These are phyloP conservation scores for Ctenodactylus gundi DNA, from an alignment of 2,113 vertebrate genomes.

Conservation along the genomic window DNA sequence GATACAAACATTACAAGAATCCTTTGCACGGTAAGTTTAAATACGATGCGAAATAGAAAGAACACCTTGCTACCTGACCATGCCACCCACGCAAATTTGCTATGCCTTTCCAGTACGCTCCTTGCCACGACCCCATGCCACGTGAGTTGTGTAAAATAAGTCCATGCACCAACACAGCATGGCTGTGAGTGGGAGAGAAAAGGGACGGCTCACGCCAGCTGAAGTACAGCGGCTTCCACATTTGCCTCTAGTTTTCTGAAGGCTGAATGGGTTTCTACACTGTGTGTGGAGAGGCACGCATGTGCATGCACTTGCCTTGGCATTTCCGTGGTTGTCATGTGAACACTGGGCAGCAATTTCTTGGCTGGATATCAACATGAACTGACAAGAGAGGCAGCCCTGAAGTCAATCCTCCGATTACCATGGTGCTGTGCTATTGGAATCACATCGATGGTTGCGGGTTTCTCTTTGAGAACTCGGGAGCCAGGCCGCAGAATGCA, in stretches of 20 bases:
- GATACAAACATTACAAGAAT: not conserved
- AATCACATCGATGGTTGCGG: constrained; percentile 82
- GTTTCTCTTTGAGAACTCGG: constrained; percentile 72
- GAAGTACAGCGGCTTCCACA: constrained; percentile 35
- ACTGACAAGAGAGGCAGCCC: constrained; percentile 84
- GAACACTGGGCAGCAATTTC: constrained; percentile 63
- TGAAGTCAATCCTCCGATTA: constrained; percentile 80
- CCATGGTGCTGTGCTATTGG: constrained; percentile 71
- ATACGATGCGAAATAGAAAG: not conserved
- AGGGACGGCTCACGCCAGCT: not conserved
- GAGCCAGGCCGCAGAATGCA: constrained; percentile 12
- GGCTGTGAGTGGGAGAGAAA: not conserved
- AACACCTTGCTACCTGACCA: not conserved
- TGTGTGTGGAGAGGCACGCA: not conserved
- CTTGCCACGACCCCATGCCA: not conserved
- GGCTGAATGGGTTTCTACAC: constrained; percentile 73
- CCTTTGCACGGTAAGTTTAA: not conserved
- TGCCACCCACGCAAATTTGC: not conserved
- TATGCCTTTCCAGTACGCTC: not conserved
- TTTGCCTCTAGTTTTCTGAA: constrained; percentile 66
- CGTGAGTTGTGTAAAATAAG: not conserved
- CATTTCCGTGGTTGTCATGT: constrained; percentile 60
- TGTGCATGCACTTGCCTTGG: constrained; percentile 29
- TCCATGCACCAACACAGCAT: not conserved
- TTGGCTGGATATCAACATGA: constrained; percentile 77